A percentile compares a stretch with the other conserved stretches of the same genome.
Evolutionary conservation across 2,888 invertebrate genomes (phyloP).

Genomic region (Tetragonula carbonaria): DNA sequence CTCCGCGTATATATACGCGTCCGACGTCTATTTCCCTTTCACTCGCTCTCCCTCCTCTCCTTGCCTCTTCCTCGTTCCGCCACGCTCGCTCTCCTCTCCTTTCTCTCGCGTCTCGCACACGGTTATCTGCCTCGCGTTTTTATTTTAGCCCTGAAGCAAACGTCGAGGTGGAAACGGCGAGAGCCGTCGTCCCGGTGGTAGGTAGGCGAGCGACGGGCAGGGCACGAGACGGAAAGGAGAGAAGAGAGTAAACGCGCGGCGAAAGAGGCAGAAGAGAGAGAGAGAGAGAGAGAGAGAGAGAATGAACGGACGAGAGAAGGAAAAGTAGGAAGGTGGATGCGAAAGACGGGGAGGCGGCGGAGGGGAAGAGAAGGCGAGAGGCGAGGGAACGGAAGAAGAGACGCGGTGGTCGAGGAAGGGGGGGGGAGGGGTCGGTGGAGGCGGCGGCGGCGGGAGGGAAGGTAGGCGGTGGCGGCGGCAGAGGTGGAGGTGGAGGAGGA

Average conservation of each 20-base stretch:
- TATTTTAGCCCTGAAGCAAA: slow-evolving; percentile 79
- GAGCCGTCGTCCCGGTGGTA: slow-evolving; percentile 3
- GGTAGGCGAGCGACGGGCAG: not conserved
- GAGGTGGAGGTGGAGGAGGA: slow-evolving; percentile 23
- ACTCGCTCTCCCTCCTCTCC: not conserved
- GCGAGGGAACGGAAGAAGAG: slow-evolving; percentile 34
- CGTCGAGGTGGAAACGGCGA: slow-evolving; percentile 67
- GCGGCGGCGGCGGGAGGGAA: slow-evolving; percentile 33
- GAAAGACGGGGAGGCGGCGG: slow-evolving; percentile 33
- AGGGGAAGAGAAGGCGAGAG: slow-evolving; percentile 12
- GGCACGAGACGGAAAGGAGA: slow-evolving; percentile 11
- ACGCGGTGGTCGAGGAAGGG: slow-evolving; percentile 30
- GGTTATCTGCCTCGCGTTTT: slow-evolving; percentile 71
- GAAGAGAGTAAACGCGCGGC: not conserved
- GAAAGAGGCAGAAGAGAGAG: slow-evolving; percentile 21
- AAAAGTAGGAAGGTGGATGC: slow-evolving; percentile 57
- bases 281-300: slow-evolving; percentile 50
- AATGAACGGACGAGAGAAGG: slow-evolving; percentile 48
- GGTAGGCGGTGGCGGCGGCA: slow-evolving; percentile 31
- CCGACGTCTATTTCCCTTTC: not conserved
- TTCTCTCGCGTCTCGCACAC: slow-evolving; percentile 41
- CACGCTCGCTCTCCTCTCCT: slow-evolving; percentile 9
- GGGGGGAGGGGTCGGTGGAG: slow-evolving; percentile 15
- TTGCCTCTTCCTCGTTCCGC: slow-evolving; percentile 12
- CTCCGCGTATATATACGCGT: not conserved